Percentiles rank a stretch among this genome's conserved stretches.
phyloP scores from a whole-genome alignment of 2,888 invertebrate genomes.

The Stenolophus ochropezus region DNA sequence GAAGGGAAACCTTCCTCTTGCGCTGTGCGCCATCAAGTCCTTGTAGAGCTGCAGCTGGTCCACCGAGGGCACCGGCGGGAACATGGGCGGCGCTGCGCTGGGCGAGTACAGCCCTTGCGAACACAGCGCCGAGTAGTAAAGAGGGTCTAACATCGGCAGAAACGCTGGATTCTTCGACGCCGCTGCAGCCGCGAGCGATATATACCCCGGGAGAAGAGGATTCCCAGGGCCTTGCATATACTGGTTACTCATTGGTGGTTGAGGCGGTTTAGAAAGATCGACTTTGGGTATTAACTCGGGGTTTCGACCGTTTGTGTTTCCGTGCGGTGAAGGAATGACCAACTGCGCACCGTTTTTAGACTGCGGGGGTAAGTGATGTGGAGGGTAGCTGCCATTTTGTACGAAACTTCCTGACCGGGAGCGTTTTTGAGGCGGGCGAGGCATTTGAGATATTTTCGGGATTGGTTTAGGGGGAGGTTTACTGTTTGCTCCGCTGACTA shows the following conservation, averaged over 20 bases:
- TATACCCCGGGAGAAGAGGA: conserved; percentile 67
- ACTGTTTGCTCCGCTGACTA: conserved; percentile 72
- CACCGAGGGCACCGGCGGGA: conserved; percentile 73
- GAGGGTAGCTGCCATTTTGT: conserved; percentile 66
- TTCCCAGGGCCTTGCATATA: conserved; percentile 66
- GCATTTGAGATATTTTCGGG: conserved; percentile 63
- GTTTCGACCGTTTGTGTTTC: conserved; percentile 18
- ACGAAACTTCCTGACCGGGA: conserved; percentile 74
- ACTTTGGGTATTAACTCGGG: neutral
- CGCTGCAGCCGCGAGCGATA: conserved; percentile 62
- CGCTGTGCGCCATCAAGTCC: conserved; percentile 73
- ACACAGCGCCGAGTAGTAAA: conserved; percentile 74
- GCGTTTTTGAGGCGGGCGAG: conserved; percentile 73
- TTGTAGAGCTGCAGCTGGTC: conserved; percentile 76
- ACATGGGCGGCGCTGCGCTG: conserved; percentile 69
- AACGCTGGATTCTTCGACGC: conserved; percentile 60
- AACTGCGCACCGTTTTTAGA: conserved; percentile 49
- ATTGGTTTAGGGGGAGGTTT: conserved; percentile 57
- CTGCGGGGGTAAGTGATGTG: conserved; percentile 67
- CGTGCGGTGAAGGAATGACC: conserved; percentile 57
- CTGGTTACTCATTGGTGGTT: conserved; percentile 62
- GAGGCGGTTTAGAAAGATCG: neutral
- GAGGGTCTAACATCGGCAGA: conserved; percentile 72
- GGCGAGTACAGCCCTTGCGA: conserved; percentile 72
- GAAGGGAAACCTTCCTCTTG: conserved; percentile 68